These are phyloP conservation scores for Tachystola acroxantha DNA, from an alignment of 2,888 invertebrate genomes.

Conservation along the genomic window DNA sequence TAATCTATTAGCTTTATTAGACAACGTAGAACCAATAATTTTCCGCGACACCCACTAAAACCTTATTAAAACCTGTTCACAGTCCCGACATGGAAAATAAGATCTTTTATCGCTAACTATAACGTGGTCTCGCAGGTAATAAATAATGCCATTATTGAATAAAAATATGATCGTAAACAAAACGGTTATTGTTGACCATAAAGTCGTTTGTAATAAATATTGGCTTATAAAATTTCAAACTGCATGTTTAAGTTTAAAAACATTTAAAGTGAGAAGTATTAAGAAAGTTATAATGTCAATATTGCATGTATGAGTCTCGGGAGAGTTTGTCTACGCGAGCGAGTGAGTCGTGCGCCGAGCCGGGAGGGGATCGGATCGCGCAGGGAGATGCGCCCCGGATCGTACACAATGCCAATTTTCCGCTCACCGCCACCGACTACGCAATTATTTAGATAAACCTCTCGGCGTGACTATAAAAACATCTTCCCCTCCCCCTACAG, in stretches of 20 bases:
- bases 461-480: slow-evolving; percentile 77
- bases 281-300: slow-evolving; percentile 16
- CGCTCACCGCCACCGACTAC: slow-evolving; percentile 74
- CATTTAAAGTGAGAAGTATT: slow-evolving; percentile 3
- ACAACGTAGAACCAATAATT: neutral
- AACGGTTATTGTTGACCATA: slow-evolving; percentile 27
- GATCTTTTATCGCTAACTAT: slow-evolving; percentile 35
- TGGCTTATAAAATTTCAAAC: too few relatives aligned
- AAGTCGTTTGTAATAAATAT: slow-evolving; percentile 20
- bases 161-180: slow-evolving; percentile 38
- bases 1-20: neutral
- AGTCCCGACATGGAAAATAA: slow-evolving; percentile 26
- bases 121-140: slow-evolving; percentile 32
- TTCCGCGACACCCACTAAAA: slow-evolving; percentile 14
- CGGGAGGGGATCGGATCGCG: neutral
- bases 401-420: slow-evolving; percentile 63
- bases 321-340: neutral
- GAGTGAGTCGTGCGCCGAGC: neutral
- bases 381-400: neutral
- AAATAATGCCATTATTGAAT: slow-evolving; percentile 41
- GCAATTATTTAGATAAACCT: slow-evolving; percentile 79
- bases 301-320: slow-evolving; percentile 6
- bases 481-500: slow-evolving; percentile 58
- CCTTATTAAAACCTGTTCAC: slow-evolving; percentile 28
- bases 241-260: slow-evolving; percentile 5